These are phyloP conservation scores for Mellivora capensis DNA, from an alignment of 2,113 vertebrate species.

Conservation along the genomic window DNA sequence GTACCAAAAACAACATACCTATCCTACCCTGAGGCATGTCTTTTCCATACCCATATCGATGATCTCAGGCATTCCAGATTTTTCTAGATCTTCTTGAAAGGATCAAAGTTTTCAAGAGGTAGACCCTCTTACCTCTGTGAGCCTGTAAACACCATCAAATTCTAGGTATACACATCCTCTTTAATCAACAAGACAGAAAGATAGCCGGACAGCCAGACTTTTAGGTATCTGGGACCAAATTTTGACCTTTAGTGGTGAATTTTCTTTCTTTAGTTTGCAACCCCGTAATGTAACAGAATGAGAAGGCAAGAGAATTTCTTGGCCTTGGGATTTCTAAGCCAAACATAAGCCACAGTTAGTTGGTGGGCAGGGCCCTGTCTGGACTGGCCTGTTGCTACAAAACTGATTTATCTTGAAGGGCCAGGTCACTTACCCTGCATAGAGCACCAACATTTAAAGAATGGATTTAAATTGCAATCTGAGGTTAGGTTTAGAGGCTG, in stretches of 20 bases:
- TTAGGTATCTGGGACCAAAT: not conserved
- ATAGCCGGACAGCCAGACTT: not conserved
- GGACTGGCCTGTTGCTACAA: not conserved
- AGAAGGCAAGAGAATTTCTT: not conserved
- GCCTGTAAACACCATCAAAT: not conserved
- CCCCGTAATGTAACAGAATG: not conserved
- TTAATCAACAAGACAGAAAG: not conserved
- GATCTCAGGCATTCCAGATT: not conserved
- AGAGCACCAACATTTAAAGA: not conserved
- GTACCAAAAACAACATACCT: not conserved
- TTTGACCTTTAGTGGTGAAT: not conserved
- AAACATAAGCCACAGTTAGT: not conserved
- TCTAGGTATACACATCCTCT: not conserved
- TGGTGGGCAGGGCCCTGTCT: not conserved
- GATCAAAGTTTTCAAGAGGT: not conserved
- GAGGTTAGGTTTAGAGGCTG: not conserved
- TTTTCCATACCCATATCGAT: not conserved
- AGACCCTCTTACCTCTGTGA: not conserved
- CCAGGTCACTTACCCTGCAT: not conserved
- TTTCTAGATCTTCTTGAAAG: not conserved
- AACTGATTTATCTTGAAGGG: not conserved
- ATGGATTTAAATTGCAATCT: not conserved
- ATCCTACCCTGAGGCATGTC: not conserved
- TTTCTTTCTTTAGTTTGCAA: not conserved
- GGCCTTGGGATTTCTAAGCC: not conserved